These are phyloP conservation scores for Varanus salvator DNA, from an alignment of 2,113 vertebrate genomes.

Conservation along the genomic window DNA sequence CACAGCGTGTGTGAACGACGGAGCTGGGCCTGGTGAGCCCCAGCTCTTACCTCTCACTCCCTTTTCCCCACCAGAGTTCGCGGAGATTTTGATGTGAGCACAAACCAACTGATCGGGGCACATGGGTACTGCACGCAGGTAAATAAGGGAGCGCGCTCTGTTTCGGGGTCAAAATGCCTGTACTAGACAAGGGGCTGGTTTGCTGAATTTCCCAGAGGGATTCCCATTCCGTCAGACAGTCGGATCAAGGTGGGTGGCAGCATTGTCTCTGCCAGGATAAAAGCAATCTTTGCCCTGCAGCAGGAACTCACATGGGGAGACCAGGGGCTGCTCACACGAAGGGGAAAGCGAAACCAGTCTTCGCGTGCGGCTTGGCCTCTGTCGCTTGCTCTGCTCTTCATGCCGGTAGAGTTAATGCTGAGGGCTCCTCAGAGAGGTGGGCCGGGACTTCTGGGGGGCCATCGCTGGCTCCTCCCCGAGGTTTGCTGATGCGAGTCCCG, in stretches of 20 bases:
- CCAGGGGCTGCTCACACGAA: not conserved
- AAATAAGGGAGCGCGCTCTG: accelerated
- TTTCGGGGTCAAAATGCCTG: not conserved
- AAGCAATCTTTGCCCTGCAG: not conserved
- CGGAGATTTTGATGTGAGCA: conserved; percentile 90
- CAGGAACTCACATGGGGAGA: not conserved
- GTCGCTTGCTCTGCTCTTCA: too few relatives aligned
- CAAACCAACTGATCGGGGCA: conserved; percentile 87
- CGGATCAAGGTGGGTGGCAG: not conserved
- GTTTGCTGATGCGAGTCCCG: too few relatives aligned
- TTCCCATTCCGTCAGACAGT: not conserved
- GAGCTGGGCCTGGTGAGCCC: too few relatives aligned
- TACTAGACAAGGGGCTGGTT: not conserved
- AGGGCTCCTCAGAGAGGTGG: too few relatives aligned
- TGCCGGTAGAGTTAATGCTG: too few relatives aligned
- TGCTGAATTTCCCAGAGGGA: not conserved
- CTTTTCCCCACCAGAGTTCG: conserved; percentile 77
- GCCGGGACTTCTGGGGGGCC: too few relatives aligned
- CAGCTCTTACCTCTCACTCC: not conserved
- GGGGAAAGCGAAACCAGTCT: too few relatives aligned
- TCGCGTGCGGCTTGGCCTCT: too few relatives aligned
- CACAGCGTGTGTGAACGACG: not conserved
- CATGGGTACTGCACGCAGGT: conserved; percentile 98
- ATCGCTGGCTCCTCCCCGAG: too few relatives aligned
- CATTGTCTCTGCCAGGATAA: too few relatives aligned